Evolutionary conservation across 2,797 vertebrate species (phyloP).

Genomic region (Anguilla anguilla): DNA sequence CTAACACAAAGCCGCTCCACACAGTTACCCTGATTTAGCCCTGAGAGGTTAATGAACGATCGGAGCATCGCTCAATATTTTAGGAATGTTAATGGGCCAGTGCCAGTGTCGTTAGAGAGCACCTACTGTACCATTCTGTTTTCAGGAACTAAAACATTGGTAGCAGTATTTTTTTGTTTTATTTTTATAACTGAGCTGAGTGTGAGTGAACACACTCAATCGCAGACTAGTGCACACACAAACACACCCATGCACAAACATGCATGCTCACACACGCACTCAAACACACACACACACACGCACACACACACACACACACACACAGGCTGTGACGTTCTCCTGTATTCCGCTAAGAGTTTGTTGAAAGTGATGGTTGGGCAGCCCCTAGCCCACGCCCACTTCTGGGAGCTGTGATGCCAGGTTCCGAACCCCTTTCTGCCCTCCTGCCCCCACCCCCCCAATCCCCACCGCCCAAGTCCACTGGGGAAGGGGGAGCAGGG

Average conservation of each 20-base stretch:
- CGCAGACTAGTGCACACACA: background rate
- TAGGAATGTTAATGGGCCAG: background rate
- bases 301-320: background rate
- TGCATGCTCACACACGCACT: background rate
- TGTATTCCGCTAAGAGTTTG: background rate
- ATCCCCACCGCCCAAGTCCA: background rate
- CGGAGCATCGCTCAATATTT: background rate
- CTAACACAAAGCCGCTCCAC: background rate
- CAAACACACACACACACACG: background rate
- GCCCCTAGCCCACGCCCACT: background rate
- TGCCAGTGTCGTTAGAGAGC: background rate
- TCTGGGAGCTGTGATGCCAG: background rate
- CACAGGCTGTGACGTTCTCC: background rate
- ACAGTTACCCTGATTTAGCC: background rate
- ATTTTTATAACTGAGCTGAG: background rate
- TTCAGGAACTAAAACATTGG: background rate
- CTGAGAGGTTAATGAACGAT: background rate
- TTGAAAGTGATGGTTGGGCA: conserved; percentile 3
- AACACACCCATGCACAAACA: background rate
- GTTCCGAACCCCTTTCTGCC: background rate
- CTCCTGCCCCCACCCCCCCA: background rate
- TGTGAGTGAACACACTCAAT: background rate
- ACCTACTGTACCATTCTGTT: background rate
- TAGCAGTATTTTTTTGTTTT: background rate
- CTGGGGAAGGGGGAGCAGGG: background rate